Evolutionary conservation across 2,888 invertebrate species (phyloP).

Genomic region (Nezara viridula): DNA sequence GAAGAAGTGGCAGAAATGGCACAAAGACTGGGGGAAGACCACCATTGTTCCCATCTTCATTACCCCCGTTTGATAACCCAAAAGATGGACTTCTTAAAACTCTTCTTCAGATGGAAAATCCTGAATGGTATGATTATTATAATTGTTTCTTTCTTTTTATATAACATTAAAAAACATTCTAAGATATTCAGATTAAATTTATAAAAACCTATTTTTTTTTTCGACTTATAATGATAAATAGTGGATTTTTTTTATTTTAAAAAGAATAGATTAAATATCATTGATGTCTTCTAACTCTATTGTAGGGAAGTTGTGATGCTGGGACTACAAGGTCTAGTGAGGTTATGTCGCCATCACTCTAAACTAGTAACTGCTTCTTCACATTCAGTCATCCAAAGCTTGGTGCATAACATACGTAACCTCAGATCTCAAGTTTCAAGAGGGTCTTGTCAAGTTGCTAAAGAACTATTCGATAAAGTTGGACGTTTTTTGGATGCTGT

Average conservation of each 20-base stretch:
- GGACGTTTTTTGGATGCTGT: constrained; percentile 74
- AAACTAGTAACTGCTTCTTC: constrained; percentile 72
- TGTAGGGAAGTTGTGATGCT: constrained; percentile 81
- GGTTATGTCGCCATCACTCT: constrained; percentile 78
- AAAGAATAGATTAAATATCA: neutral
- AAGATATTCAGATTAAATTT: neutral
- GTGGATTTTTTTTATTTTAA: neutral
- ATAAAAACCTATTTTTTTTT: too few relatives aligned
- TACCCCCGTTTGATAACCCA: constrained; percentile 75
- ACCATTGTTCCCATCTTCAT: constrained; percentile 66
- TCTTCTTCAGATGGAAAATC: constrained; percentile 77
- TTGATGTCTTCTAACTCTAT: neutral
- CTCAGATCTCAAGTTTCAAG: constrained; percentile 93
- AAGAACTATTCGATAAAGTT: constrained; percentile 81
- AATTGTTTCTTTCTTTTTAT: neutral
- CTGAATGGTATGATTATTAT: constrained; percentile 74
- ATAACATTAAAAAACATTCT: neutral
- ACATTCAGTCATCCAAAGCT: constrained; percentile 73
- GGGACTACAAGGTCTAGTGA: constrained; percentile 78
- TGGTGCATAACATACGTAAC: constrained; percentile 87
- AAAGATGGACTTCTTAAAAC: constrained; percentile 77
- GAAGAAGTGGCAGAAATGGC: neutral
- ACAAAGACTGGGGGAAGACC: constrained; percentile 30
- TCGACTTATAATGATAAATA: neutral
- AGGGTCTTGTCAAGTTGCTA: constrained; percentile 86